Base-by-base conservation (phyloP, 2,888 invertebrate species). In the Lasioglossum oenotherae region DNA sequence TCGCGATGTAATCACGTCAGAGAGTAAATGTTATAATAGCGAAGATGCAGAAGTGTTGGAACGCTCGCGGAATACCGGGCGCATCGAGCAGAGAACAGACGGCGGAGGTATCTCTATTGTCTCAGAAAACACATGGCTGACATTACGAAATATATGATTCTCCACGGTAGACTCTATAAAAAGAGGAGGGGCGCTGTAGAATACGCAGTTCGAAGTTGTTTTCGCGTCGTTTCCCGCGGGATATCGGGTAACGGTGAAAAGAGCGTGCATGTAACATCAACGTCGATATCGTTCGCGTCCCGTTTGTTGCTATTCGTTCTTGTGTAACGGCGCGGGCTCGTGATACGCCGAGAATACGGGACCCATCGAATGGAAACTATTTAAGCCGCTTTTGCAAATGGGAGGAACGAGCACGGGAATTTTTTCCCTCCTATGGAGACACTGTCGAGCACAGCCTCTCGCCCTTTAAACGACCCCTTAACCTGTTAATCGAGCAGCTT, bases 221-320 rank as follows among this genome's bases (percentile, higher is more conserved):
- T 72, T 73, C 81, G 76, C 80, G 72, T 67, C 64, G 80, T 87
- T 90, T 82, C 84, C 85, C 85, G 49, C n/a, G 87, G 83, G 89
- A 85, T 80, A 82, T 72, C 77, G 80, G 64, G 71, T 78, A 64
- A 81, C 53, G 85, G 38, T 83, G 84, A 74, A 82, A 84, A 83
- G 74, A 81, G 53, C 72, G 57, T 4, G 78, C 14, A 79, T 69
- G 74, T 76, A 88, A 82, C 83, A 74, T 85, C 80, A 71, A 78
- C 27, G 80, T 82, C 88, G 87, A 87, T 90, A 89, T 85, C 83
- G 67, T 67, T 46, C 80, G 60, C 41, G 69, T 79, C 57, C 38
- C 74, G 31, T 76, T 83, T 75, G 69, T 87, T 77, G 80, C 86
- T 86, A 72, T 78, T 64, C 57, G 46, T 79, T 75, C 67, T 73